Base-by-base conservation (phyloP, 2,113 vertebrate genomes). In the Amblyornis subalaris region DNA sequence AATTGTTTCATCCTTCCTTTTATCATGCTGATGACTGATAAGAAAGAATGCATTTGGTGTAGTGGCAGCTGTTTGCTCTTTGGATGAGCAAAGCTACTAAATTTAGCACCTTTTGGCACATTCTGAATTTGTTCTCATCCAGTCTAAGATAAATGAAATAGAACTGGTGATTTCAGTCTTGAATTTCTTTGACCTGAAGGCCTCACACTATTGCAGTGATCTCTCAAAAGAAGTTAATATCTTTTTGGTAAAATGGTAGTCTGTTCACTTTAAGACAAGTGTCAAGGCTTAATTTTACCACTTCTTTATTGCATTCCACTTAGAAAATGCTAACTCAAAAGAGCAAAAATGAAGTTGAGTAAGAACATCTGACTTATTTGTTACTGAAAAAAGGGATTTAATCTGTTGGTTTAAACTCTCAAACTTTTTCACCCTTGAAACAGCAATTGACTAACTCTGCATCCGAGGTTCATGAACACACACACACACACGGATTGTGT, bases 21-120 rank as follows among this genome's bases (percentile, higher is more conserved):
- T 75, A 65, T 88, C 70, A 47, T 76, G 62, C 58, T 90, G 75
- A 73, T 88, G 58, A 66, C 77, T 88, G 85, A 78, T 86, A 92
- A 90, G 73, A 87, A 90, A 74, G 35, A 90, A 91, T 72, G n/a
- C 6, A 85, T 69, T 94, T 88, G 60, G 47, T 80, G 89, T 92
- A 81, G 77, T 84, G 54, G 64, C 78, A 91, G 58, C 75, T 94
- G 54, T 95, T 94, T 91, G 60, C n/a, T 94, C 66, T 91, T 90
- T 73, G 33, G 1, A 72, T 76, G 40, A 71, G 44, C 16, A 70
- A 88, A 24, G 25, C 38, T 85, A 75, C 82, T 88, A 88, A 94
- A 91, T 94, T 90, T 90, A 90, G 69, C 23, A 62, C 10, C 16
- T 93, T 93, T 74, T 78, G 42, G 82, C 62, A 58, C 40, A 69